Evolutionary conservation across 2,888 invertebrate species (phyloP).

Genomic region (Andrena haemorrhoa): DNA sequence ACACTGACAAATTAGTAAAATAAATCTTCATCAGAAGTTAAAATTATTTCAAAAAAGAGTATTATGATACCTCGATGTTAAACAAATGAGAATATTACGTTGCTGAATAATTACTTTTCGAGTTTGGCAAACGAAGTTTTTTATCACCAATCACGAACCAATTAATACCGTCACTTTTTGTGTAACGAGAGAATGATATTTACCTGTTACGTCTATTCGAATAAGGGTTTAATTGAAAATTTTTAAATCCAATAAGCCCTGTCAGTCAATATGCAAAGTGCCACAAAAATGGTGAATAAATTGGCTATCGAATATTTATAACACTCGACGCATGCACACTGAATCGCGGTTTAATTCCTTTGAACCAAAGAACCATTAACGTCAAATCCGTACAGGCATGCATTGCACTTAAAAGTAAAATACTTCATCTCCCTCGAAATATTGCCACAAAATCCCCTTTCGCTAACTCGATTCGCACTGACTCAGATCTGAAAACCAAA

Average conservation of each 20-base stretch:
- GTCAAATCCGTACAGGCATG: too few species aligned
- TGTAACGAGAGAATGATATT: not conserved
- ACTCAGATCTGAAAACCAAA: not conserved
- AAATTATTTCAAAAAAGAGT: conserved; percentile 9
- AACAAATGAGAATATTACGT: not conserved
- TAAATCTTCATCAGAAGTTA: conserved; percentile 28
- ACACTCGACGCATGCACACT: too few species aligned
- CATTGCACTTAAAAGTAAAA: too few species aligned
- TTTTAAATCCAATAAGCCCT: too few species aligned
- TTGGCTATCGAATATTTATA: too few species aligned
- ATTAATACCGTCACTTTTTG: not conserved
- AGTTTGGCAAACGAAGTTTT: not conserved
- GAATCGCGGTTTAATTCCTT: too few species aligned
- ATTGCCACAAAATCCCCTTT: not conserved
- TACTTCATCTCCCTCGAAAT: too few species aligned
- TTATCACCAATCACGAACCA: not conserved
- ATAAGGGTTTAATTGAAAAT: too few species aligned
- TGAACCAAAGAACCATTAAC: too few species aligned
- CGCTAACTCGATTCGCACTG: not conserved
- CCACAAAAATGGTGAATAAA: too few species aligned
- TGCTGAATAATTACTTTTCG: not conserved
- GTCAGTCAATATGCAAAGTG: too few species aligned
- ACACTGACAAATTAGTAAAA: conserved; percentile 19
- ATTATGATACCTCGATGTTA: not conserved
- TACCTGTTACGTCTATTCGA: too few species aligned